Evolutionary conservation across 2,888 invertebrate species (phyloP).

Genomic region (Beris morrisii): DNA sequence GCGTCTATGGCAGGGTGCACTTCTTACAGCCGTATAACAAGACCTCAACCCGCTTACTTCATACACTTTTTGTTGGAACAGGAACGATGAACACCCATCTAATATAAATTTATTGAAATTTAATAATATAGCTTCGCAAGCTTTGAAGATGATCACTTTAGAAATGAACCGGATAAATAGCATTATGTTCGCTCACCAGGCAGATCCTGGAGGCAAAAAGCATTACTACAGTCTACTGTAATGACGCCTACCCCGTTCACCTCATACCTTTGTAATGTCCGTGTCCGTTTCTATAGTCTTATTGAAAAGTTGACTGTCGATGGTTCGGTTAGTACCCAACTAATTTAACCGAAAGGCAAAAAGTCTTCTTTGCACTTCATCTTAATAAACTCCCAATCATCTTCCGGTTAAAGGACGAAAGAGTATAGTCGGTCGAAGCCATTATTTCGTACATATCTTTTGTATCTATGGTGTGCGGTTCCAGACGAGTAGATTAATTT

Average conservation of each 20-base stretch:
- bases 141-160: too few species aligned
- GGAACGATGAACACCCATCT: too few species aligned
- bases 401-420: neutral
- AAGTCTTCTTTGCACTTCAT: slow-evolving; percentile 39
- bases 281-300: slow-evolving; percentile 16
- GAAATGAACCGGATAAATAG: too few species aligned
- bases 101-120: too few species aligned
- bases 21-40: too few species aligned
- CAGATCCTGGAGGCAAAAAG: too few species aligned
- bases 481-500: slow-evolving; percentile 41
- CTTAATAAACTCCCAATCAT: slow-evolving; percentile 39
- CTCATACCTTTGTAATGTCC: slow-evolving; percentile 13
- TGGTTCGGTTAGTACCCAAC: slow-evolving; percentile 22
- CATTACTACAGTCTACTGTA: too few species aligned
- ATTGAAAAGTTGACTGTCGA: slow-evolving; percentile 24
- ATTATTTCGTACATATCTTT: slow-evolving; percentile 34
- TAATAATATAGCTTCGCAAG: too few species aligned
- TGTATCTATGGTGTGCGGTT: slow-evolving; percentile 39
- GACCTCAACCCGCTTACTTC: too few species aligned
- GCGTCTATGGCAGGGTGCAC: too few species aligned
- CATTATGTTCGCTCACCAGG: too few species aligned
- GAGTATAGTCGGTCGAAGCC: slow-evolving; percentile 31
- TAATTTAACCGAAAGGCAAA: slow-evolving; percentile 37
- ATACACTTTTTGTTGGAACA: too few species aligned
- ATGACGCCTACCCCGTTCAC: neutral